Percentiles rank a stretch among this genome's conserved stretches.
These are phyloP conservation scores for Pachyramphus minor DNA, from an alignment of 2,113 vertebrate genomes.

Conservation along the genomic window DNA sequence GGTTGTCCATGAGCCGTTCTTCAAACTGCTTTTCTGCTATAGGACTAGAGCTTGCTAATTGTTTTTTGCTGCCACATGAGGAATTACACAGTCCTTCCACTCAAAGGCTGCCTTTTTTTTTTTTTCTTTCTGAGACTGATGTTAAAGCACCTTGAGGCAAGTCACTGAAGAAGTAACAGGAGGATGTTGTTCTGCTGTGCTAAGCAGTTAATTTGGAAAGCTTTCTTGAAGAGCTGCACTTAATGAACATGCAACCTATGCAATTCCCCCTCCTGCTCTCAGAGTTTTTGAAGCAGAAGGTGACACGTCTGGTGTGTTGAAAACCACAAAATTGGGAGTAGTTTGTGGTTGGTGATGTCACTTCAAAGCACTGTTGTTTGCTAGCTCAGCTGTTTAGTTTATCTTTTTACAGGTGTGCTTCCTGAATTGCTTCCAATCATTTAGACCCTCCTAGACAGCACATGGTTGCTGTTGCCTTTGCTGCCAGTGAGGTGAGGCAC, in stretches of 20 bases:
- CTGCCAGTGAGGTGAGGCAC: background rate
- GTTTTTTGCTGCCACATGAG: background rate
- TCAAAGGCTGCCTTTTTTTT: background rate
- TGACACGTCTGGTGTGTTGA: background rate
- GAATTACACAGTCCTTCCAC: background rate
- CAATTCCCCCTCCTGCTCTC: background rate
- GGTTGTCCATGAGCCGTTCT: background rate
- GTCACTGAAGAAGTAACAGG: background rate
- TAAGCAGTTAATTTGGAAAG: background rate
- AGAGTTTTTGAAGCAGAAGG: background rate
- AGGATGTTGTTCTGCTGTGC: background rate
- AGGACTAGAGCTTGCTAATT: background rate
- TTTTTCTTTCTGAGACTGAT: background rate
- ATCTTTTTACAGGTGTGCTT: background rate
- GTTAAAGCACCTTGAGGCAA: background rate
- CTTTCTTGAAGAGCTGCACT: accelerated
- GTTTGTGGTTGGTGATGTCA: background rate
- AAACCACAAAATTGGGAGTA: background rate
- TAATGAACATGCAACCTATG: background rate
- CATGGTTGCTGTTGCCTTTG: background rate
- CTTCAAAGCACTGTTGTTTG: background rate
- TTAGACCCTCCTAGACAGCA: background rate
- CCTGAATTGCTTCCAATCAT: background rate
- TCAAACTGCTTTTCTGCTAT: background rate
- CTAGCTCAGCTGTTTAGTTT: background rate